A percentile compares a stretch with the other conserved stretches of the same genome.
These are phyloP conservation scores for Gonioctena quinquepunctata DNA, from an alignment of 1,140 invertebrate species.

Conservation along the genomic window DNA sequence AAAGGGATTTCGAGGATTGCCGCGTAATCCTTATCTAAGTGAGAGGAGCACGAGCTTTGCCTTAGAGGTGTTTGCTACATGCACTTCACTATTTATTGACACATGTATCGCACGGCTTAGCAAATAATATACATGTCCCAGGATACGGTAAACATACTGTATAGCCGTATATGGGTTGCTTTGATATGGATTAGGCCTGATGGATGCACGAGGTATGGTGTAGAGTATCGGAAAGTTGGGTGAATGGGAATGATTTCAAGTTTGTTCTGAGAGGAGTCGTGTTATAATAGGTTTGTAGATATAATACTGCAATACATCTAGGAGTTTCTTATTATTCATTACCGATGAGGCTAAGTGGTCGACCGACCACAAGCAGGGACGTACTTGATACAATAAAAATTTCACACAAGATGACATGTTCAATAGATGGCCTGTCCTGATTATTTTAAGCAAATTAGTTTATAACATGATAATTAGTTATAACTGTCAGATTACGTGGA, in stretches of 20 bases:
- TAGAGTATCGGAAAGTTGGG: not conserved
- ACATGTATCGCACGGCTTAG: constrained; percentile 17
- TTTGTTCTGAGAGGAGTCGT: not conserved
- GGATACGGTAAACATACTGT: constrained; percentile 2
- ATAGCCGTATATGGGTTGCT: not conserved
- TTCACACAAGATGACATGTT: too few species aligned
- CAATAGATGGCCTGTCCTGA: too few species aligned
- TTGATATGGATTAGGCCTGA: not conserved
- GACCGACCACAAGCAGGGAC: too few species aligned
- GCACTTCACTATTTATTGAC: constrained; percentile 24
- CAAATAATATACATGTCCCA: constrained; percentile 10
- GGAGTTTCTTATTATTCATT: too few species aligned
- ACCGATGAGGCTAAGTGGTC: too few species aligned
- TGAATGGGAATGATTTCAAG: not conserved
- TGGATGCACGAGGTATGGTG: not conserved
- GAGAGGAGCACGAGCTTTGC: constrained; percentile 7
- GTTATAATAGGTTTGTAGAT: too few species aligned
- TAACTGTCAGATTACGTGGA: too few species aligned
- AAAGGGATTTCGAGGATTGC: constrained; percentile 26
- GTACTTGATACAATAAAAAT: too few species aligned
- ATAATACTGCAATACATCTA: too few species aligned
- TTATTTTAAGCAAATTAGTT: too few species aligned
- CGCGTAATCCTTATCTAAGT: constrained; percentile 27
- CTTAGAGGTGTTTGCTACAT: constrained; percentile 13
- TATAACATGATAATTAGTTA: too few species aligned